phyloP scores from a whole-genome alignment of 2,113 vertebrate genomes.

The Cariama cristata region DNA sequence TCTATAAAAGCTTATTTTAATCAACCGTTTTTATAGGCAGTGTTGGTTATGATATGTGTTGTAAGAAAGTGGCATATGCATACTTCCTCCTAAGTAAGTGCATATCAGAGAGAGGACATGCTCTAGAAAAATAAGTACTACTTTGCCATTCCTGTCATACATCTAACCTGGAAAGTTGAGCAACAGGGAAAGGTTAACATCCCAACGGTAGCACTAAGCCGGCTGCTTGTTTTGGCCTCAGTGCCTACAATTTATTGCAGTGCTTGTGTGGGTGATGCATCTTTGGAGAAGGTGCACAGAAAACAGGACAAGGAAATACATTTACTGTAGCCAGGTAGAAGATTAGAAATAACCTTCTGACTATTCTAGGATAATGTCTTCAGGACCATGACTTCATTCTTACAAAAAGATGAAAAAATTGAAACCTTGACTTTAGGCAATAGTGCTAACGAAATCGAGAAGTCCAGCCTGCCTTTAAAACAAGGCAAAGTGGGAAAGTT shows the following conservation, averaged over 20 bases:
- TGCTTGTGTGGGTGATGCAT: not conserved
- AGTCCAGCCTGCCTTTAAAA: not conserved
- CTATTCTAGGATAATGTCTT: not conserved
- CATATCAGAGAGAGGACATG: not conserved
- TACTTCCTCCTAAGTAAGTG: not conserved
- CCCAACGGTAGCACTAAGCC: not conserved
- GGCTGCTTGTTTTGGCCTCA: not conserved
- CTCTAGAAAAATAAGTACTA: not conserved
- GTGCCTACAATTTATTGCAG: rapidly evolving
- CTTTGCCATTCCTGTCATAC: not conserved
- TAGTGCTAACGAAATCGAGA: not conserved
- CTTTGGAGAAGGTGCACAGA: not conserved
- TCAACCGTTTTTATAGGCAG: constrained; percentile 7
- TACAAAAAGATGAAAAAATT: not conserved
- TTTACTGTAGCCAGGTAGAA: not conserved
- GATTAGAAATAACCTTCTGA: not conserved
- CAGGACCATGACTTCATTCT: not conserved
- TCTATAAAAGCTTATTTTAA: not conserved
- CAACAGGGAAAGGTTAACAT: not conserved
- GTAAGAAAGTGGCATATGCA: not conserved
- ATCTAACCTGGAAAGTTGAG: not conserved
- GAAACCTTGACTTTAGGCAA: not conserved
- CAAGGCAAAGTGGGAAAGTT: not conserved
- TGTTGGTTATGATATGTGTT: not conserved
- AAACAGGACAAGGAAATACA: not conserved